Conservation (phyloP, 2,113 vertebrate genomes). For the Notiomystis cincta region DNA sequence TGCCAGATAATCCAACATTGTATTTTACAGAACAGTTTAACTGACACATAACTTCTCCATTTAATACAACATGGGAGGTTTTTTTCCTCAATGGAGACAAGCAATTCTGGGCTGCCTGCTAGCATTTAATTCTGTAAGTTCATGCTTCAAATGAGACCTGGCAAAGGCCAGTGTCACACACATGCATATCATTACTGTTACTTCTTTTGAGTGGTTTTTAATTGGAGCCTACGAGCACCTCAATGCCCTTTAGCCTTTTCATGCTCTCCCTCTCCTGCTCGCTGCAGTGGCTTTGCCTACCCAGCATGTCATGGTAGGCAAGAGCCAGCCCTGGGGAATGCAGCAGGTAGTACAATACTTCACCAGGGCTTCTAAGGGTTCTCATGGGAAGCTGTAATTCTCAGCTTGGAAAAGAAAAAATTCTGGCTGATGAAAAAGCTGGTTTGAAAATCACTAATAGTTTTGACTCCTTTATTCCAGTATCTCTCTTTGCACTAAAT, state of each 20-base stretch:
- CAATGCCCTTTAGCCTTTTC: neutral
- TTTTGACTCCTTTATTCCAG: neutral
- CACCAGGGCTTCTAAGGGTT: neutral
- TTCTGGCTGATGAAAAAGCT: neutral
- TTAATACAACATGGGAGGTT: neutral
- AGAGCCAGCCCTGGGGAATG: neutral
- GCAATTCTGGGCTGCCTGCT: neutral
- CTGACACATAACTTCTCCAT: neutral
- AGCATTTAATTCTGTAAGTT: neutral
- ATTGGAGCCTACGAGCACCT: neutral
- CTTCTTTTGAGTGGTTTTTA: neutral
- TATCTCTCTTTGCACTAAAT: neutral
- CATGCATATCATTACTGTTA: neutral
- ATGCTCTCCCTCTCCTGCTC: neutral
- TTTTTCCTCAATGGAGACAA: neutral
- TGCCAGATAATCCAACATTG: neutral
- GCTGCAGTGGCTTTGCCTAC: neutral
- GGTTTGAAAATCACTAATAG: neutral
- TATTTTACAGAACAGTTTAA: neutral
- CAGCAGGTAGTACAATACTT: neutral
- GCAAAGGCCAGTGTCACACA: neutral
- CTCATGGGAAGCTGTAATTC: neutral
- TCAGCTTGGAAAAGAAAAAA: neutral
- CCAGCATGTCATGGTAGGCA: accelerated
- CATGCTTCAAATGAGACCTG: neutral